A percentile compares a stretch with the other conserved stretches of the same genome.
These are phyloP conservation scores for Luffia ferchaultella DNA, from an alignment of 2,888 invertebrate species.

Conservation along the genomic window DNA sequence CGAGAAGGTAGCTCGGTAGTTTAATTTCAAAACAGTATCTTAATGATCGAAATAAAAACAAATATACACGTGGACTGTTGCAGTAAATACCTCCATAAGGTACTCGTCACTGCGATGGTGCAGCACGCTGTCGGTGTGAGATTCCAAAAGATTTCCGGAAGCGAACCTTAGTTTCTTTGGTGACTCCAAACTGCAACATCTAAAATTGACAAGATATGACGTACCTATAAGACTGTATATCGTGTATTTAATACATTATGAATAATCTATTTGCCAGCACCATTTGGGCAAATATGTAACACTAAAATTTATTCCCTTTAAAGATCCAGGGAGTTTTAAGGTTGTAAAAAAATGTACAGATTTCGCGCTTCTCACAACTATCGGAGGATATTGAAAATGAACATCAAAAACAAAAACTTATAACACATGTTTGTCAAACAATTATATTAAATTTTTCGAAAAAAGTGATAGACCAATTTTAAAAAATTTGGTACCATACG, in stretches of 20 bases:
- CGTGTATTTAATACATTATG: not conserved
- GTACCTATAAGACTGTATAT: not conserved
- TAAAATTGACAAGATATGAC: constrained; percentile 20
- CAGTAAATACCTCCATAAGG: constrained; percentile 45
- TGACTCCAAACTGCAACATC: constrained; percentile 84
- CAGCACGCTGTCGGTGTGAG: constrained; percentile 56
- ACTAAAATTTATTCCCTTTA: too few relatives aligned
- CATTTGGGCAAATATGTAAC: too few relatives aligned
- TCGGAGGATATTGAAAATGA: too few relatives aligned
- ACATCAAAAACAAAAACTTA: too few relatives aligned
- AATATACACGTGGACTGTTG: not conserved
- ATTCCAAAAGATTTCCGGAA: constrained; percentile 71
- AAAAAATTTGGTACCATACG: too few relatives aligned
- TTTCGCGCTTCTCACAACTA: too few relatives aligned
- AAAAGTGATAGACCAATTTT: too few relatives aligned
- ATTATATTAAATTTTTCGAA: too few relatives aligned
- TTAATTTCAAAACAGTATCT: not conserved
- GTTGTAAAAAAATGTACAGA: too few relatives aligned
- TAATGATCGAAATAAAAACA: not conserved
- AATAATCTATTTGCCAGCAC: too few relatives aligned
- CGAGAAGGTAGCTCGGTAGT: not conserved
- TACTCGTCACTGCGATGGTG: constrained; percentile 61
- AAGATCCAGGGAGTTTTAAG: too few relatives aligned
- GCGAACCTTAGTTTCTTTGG: constrained; percentile 85
- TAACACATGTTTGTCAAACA: too few relatives aligned